Base-by-base conservation (phyloP, 2,888 invertebrate species). In the Ferrisia virgata region DNA sequence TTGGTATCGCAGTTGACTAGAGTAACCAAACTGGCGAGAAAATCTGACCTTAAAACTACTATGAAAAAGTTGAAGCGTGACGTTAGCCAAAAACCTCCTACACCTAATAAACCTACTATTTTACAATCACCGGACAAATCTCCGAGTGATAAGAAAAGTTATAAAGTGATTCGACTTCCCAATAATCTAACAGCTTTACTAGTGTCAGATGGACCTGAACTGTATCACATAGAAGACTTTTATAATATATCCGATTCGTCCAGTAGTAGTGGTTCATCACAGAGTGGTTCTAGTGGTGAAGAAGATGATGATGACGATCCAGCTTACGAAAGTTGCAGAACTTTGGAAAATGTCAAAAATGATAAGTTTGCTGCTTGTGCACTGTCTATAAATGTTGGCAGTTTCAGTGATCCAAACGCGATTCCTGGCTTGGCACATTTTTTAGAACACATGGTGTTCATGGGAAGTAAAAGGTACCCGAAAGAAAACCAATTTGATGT, bases 361-460 rank as follows among this genome's bases (percentile, higher is more conserved):
- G 84, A 80, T 72, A 80, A 72, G 13, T 84, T 84, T 33, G 84
- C 84, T 0, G 85, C 84, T 25, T 84, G 84, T 58, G 80, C 85
- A 8, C 89, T 96, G 0, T 92, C 92, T 86, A 92, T 95, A 13
- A 93, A 93, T 28, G 94, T 94, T 25, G 95, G 96, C 76, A 91
- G 91, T 87, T 96, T 94, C 89, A 93, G 93, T 87, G 95, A 96
- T 89, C 95, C 95, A 0, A 89, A 90, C 8, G 91, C 91, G 87
- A 92, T 95, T 84, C 94, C 93, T 86, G 96, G 96, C 0, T 88
- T 96, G 88, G 94, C 95, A 0, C 96, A 96, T 88, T 95, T 96
- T 88, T 90, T 96, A 2, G 96, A 96, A 87, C 96, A 96, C 88
- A 95, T 97, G 96, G 94, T 97, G 28, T 97, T 96, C 88, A 97